Percentiles rank a stretch among this genome's conserved stretches.
These are phyloP conservation scores for Monoplex corrugatus DNA, from an alignment of 2,888 invertebrate species.

Conservation along the genomic window DNA sequence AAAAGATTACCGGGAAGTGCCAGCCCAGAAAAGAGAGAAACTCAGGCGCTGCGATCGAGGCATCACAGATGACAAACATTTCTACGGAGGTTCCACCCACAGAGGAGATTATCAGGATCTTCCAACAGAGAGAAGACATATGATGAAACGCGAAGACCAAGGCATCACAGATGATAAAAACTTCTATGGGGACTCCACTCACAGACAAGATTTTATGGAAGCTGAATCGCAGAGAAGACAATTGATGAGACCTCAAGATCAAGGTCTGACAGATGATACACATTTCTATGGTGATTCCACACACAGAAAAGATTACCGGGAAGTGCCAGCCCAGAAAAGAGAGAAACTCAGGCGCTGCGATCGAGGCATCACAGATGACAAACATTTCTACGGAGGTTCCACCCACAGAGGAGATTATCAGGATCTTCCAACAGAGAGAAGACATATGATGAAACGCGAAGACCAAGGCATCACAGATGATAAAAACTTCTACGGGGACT, in stretches of 20 bases:
- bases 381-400: constrained; percentile 72
- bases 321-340: background rate
- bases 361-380: too few species aligned
- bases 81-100: constrained; percentile 75
- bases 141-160: background rate
- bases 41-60: constrained; percentile 61
- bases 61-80: constrained; percentile 65
- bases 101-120: constrained; percentile 73
- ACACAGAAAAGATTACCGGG: background rate
- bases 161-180: constrained; percentile 25
- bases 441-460: background rate
- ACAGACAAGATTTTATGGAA: background rate
- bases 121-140: constrained; percentile 51
- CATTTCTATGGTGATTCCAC: background rate
- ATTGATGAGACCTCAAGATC: background rate
- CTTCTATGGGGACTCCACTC: background rate
- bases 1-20: background rate
- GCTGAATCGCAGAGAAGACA: background rate
- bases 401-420: constrained; percentile 75
- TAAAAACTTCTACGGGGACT: constrained; percentile 3
- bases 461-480: constrained; percentile 23
- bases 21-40: constrained; percentile 53
- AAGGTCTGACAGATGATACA: background rate
- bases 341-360: background rate
- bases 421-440: constrained; percentile 62